Conservation (phyloP, 2,888 invertebrate genomes). For the Eupithecia subumbrata region DNA sequence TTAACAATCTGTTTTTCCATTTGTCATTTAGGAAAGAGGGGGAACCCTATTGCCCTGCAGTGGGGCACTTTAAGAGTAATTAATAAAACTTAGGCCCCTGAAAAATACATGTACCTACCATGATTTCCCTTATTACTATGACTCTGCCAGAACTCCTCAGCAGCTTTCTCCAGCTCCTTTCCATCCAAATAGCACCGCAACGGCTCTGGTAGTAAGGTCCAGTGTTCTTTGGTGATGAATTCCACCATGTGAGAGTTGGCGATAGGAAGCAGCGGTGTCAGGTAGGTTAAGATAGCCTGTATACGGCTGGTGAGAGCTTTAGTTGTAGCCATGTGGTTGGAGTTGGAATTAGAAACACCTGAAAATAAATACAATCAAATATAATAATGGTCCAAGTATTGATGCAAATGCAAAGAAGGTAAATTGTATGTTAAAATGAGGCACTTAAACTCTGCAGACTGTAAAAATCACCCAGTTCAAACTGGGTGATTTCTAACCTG, state of each 20-base stretch:
- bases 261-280: constrained; percentile 85
- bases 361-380: constrained; percentile 9
- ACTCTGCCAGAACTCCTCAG: constrained; percentile 79
- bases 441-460: no score
- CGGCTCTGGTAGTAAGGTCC: constrained; percentile 83
- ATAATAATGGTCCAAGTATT: no score
- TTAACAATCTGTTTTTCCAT: no score
- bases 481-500: no score
- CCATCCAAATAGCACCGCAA: constrained; percentile 80
- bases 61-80: no score
- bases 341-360: constrained; percentile 5
- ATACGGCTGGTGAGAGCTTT: constrained; percentile 65
- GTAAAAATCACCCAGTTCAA: no score
- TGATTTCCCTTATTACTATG: constrained; percentile 31
- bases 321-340: constrained; percentile 53
- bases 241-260: constrained; percentile 91
- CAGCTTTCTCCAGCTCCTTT: constrained; percentile 67
- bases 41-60: no score
- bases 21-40: no score
- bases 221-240: constrained; percentile 86
- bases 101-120: constrained; percentile 16
- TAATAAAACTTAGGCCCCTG: no score
- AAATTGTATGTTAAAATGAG: no score
- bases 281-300: constrained; percentile 80
- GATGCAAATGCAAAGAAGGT: no score